A percentile compares a stretch with the other conserved stretches of the same genome.
Conservation (phyloP, 2,888 invertebrate species). For the Parnassius apollo region DNA sequence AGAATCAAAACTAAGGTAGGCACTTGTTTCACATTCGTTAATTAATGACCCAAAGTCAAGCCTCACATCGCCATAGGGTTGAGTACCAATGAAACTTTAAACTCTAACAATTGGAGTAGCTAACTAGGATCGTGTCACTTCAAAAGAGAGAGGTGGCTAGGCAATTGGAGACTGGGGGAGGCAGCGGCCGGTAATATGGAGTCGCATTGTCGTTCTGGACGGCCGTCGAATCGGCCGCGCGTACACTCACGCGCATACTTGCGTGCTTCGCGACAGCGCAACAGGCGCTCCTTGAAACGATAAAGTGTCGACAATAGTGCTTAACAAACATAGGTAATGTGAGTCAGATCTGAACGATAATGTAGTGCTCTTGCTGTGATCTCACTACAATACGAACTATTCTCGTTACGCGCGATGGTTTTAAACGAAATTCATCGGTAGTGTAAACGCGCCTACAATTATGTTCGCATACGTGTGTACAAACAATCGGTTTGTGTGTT, state of each 20-base stretch:
- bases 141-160: slow-evolving; percentile 79
- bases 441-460: slow-evolving; percentile 14
- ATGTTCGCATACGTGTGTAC: slow-evolving; percentile 8
- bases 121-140: slow-evolving; percentile 46
- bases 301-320: slow-evolving; percentile 40
- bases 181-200: slow-evolving; percentile 55
- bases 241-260: slow-evolving; percentile 55
- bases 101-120: slow-evolving; percentile 15
- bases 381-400: slow-evolving; percentile 14
- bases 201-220: slow-evolving; percentile 74
- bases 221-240: slow-evolving; percentile 73
- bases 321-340: slow-evolving; percentile 48
- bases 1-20: background rate
- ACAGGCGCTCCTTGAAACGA: slow-evolving; percentile 26
- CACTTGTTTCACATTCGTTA: slow-evolving; percentile 2
- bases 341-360: slow-evolving; percentile 43
- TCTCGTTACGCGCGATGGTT: slow-evolving; percentile 2
- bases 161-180: slow-evolving; percentile 63
- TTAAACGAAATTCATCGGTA: slow-evolving; percentile 20
- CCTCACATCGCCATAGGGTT: slow-evolving; percentile 8
- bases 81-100: slow-evolving; percentile 14
- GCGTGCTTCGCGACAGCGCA: slow-evolving; percentile 27
- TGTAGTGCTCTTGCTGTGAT: slow-evolving; percentile 35
- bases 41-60: slow-evolving; percentile 5
- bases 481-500: slow-evolving; percentile 20